A percentile compares a stretch with the other conserved stretches of the same genome.
These are phyloP conservation scores for Lasioglossum baleicum DNA, from an alignment of 1,140 invertebrate genomes.

Conservation along the genomic window DNA sequence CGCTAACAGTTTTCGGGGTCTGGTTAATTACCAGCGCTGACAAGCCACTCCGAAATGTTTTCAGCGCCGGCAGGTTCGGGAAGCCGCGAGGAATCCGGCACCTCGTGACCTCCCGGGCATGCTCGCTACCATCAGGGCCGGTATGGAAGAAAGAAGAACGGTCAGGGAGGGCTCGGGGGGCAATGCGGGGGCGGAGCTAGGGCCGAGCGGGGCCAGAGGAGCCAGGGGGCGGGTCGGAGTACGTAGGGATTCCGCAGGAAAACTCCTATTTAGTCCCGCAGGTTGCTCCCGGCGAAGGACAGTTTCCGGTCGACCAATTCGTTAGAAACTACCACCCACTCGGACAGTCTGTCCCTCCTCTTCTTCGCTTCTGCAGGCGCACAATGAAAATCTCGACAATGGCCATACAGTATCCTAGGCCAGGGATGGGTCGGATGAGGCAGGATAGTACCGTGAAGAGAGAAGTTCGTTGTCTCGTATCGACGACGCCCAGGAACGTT, in stretches of 20 bases:
- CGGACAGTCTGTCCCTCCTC: slow-evolving; percentile 32
- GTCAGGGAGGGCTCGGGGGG: neutral
- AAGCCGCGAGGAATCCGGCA: neutral
- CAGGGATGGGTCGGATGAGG: slow-evolving; percentile 16
- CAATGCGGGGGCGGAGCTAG: neutral
- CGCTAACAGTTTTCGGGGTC: neutral
- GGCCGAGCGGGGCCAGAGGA: neutral
- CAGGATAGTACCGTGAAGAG: slow-evolving; percentile 39
- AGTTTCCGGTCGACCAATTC: slow-evolving; percentile 67
- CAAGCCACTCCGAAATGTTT: neutral
- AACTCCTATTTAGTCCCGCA: slow-evolving; percentile 53
- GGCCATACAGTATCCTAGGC: slow-evolving; percentile 41
- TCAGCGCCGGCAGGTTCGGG: neutral
- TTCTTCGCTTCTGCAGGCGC: slow-evolving; percentile 40
- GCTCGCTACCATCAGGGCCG: neutral
- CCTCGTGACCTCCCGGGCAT: neutral
- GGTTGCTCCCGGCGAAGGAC: slow-evolving; percentile 40
- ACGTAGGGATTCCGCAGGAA: slow-evolving; percentile 25
- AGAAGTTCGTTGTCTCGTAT: slow-evolving; percentile 48
- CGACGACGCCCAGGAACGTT: slow-evolving; percentile 51
- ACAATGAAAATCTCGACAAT: slow-evolving; percentile 71
- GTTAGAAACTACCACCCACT: slow-evolving; percentile 63
- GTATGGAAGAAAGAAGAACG: neutral
- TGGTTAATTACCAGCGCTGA: slow-evolving; percentile 9
- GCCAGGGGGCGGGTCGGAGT: slow-evolving; percentile 8